A percentile compares a stretch with the other conserved stretches of the same genome.
These are phyloP conservation scores for Dendrophyllia cribrosa DNA, from an alignment of 64 coral and sea anemone species.

Conservation along the genomic window DNA sequence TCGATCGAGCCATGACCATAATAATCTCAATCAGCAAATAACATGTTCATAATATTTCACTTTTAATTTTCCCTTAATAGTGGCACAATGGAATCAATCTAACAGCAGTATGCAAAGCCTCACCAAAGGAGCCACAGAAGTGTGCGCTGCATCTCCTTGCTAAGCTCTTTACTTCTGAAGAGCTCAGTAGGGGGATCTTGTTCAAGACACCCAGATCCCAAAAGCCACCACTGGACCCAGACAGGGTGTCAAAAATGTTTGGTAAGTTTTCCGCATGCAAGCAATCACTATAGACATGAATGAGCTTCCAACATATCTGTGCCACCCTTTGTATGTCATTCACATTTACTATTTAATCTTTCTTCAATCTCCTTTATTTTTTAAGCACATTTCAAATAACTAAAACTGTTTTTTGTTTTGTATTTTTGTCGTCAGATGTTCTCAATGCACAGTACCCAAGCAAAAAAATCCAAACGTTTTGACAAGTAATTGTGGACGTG, in stretches of 20 bases:
- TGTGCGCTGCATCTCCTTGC: conserved; percentile 2
- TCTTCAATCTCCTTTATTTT: no score
- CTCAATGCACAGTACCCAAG: conserved; percentile 13
- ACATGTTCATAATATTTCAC: no score
- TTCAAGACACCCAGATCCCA: not conserved
- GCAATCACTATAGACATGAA: no score
- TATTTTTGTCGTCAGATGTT: conserved; percentile 3
- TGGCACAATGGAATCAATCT: conserved; percentile 5
- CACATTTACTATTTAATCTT: no score
- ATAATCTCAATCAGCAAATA: no score
- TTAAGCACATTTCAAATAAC: no score
- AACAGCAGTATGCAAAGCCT: not conserved
- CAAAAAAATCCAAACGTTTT: not conserved
- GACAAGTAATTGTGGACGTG: not conserved
- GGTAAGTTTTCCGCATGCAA: no score
- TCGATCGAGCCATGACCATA: no score
- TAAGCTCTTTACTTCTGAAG: not conserved
- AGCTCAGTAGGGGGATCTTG: not conserved
- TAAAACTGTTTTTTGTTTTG: no score
- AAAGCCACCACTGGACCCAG: not conserved
- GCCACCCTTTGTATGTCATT: no score
- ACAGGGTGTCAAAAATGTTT: conserved; percentile 17
- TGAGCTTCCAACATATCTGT: no score
- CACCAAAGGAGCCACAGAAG: conserved; percentile 5
- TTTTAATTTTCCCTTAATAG: no score